phyloP scores from a whole-genome alignment of 1,140 invertebrate species.

The Achroia grisella region DNA sequence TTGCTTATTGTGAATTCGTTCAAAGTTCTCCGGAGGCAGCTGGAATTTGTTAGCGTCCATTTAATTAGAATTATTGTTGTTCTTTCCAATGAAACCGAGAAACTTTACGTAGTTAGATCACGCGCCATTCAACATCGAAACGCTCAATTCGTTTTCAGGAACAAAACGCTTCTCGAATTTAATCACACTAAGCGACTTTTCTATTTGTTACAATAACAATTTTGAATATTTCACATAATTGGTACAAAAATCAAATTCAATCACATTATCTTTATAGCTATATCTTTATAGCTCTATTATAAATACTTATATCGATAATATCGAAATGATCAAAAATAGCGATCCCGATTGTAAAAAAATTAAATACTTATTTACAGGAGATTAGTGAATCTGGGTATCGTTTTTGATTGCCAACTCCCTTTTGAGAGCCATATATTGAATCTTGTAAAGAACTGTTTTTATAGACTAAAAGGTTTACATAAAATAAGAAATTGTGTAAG shows the following conservation, averaged over 20 bases:
- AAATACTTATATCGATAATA: no score
- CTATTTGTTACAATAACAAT: constrained; percentile 6
- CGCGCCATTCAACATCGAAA: constrained; percentile 26
- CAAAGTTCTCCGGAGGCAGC: constrained; percentile 1
- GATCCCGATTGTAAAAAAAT: no score
- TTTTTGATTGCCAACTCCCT: no score
- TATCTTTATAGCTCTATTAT: no score
- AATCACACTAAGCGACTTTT: constrained; percentile 28
- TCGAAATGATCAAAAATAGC: no score
- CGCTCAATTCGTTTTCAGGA: constrained; percentile 22
- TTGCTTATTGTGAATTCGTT: constrained; percentile 3
- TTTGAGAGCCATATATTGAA: no score
- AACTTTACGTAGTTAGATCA: constrained; percentile 32
- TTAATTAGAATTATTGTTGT: constrained; percentile 41
- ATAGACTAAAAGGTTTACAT: no score
- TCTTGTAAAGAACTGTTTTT: no score
- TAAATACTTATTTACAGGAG: no score
- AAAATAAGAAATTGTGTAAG: no score
- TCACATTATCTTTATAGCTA: no score
- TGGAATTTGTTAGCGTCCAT: constrained; percentile 13
- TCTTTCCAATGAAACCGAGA: constrained; percentile 19
- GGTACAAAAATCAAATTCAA: background rate
- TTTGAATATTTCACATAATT: constrained; percentile 16
- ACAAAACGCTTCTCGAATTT: constrained; percentile 25
- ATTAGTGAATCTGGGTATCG: no score